These are phyloP conservation scores for Hirtodrosophila histrioides DNA, from an alignment of 2,888 invertebrate species.

Conservation along the genomic window DNA sequence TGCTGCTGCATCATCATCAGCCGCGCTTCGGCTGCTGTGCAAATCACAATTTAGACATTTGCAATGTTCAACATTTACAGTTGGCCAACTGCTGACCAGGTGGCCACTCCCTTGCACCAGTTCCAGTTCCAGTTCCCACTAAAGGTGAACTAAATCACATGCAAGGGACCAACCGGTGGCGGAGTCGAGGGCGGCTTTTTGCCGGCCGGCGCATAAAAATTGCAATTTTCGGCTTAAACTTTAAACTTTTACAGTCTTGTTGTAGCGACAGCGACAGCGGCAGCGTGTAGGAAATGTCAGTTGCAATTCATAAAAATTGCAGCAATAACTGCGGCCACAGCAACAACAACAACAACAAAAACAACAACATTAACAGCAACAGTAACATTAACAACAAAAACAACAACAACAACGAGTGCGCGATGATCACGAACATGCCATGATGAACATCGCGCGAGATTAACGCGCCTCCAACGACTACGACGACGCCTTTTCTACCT, in stretches of 20 bases:
- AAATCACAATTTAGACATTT: slow-evolving; percentile 53
- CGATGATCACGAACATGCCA: slow-evolving; percentile 72
- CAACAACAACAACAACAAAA: slow-evolving; percentile 23
- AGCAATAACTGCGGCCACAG: slow-evolving; percentile 61
- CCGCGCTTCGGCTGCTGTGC: slow-evolving; percentile 37
- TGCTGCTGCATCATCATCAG: slow-evolving; percentile 25
- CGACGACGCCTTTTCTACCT: slow-evolving; percentile 35
- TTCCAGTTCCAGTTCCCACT: slow-evolving; percentile 50
- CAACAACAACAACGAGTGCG: slow-evolving; percentile 30
- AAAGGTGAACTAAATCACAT: slow-evolving; percentile 63
- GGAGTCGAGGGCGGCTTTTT: slow-evolving; percentile 15
- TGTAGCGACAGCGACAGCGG: neutral
- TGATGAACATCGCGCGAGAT: slow-evolving; percentile 77
- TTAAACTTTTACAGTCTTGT: slow-evolving; percentile 66
- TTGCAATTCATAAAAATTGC: slow-evolving; percentile 82
- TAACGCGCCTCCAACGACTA: slow-evolving; percentile 56
- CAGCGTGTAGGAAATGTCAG: slow-evolving; percentile 82
- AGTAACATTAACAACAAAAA: slow-evolving; percentile 2
- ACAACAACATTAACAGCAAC: slow-evolving; percentile 21
- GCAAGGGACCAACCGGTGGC: slow-evolving; percentile 9
- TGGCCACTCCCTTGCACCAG: slow-evolving; percentile 67
- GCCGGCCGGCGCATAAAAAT: slow-evolving; percentile 68
- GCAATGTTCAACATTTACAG: slow-evolving; percentile 9
- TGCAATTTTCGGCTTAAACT: slow-evolving; percentile 70
- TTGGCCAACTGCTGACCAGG: slow-evolving; percentile 49